Percentiles rank a stretch among this genome's conserved stretches.
phyloP scores from a whole-genome alignment of 2,888 invertebrate genomes.

The Ecliptopera silaceata region DNA sequence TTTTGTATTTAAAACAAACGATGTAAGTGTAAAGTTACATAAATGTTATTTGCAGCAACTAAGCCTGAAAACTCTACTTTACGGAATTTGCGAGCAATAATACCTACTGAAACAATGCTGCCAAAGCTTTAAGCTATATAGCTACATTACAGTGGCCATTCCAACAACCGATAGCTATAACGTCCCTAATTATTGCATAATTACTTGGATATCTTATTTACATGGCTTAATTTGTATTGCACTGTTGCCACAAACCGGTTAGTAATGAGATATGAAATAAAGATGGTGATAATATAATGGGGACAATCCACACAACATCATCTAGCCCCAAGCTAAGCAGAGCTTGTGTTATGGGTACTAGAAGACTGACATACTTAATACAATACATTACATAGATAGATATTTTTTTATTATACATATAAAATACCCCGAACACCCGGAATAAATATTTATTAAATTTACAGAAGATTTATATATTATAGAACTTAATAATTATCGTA shows the following conservation, averaged over 20 bases:
- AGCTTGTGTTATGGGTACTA: no score
- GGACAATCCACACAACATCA: not conserved
- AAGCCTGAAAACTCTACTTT: not conserved
- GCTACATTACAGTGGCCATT: slow-evolving; percentile 11
- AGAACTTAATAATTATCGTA: no score
- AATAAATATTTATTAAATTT: no score
- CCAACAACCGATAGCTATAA: slow-evolving; percentile 18
- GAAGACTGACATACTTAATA: no score
- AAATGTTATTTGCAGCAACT: not conserved
- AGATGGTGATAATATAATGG: not conserved
- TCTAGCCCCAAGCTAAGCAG: no score
- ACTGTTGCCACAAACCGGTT: slow-evolving; percentile 1
- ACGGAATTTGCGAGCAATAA: slow-evolving; percentile 9
- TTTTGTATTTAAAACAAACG: not conserved
- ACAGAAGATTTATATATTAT: no score
- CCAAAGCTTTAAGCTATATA: slow-evolving; percentile 15
- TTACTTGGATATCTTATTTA: slow-evolving; percentile 17
- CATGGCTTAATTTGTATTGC: slow-evolving; percentile 21
- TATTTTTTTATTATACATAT: no score
- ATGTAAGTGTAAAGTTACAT: not conserved
- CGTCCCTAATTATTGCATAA: slow-evolving; percentile 15
- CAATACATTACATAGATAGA: no score
- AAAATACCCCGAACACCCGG: no score
- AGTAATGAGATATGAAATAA: not conserved
- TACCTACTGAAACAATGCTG: slow-evolving; percentile 10